Evolutionary conservation across 2,113 vertebrate genomes (phyloP).

Genomic region (Numenius arquata): DNA sequence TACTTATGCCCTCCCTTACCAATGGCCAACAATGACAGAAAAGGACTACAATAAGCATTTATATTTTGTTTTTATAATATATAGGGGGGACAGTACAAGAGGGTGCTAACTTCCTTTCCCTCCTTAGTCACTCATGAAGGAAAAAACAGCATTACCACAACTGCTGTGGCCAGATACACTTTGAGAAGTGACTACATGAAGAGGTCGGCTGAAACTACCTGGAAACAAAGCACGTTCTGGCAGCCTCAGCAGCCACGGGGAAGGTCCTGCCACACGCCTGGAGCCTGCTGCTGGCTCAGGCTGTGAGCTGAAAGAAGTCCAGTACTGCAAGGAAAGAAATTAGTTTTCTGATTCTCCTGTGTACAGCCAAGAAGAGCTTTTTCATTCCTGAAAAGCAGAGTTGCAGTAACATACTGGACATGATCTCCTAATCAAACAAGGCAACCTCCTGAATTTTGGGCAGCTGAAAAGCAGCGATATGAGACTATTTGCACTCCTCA

Average conservation of each 20-base stretch:
- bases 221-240: neutral
- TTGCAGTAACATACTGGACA: neutral
- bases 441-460: neutral
- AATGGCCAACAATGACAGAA: neutral
- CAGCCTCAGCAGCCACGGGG: neutral
- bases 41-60: neutral
- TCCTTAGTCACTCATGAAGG: neutral
- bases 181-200: neutral
- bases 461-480: neutral
- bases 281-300: neutral
- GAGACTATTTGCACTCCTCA: neutral
- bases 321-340: neutral
- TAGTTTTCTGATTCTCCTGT: neutral
- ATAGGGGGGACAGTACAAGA: neutral
- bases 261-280: neutral
- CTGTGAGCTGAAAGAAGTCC: neutral
- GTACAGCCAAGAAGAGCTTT: neutral
- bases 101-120: neutral
- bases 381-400: neutral
- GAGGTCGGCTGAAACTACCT: neutral
- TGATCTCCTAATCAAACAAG: neutral
- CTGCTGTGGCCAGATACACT: neutral
- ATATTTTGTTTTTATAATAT: neutral
- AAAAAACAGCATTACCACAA: neutral
- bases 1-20: neutral